These are phyloP conservation scores for Amblyornis subalaris DNA, from an alignment of 2,113 vertebrate genomes.

Conservation along the genomic window DNA sequence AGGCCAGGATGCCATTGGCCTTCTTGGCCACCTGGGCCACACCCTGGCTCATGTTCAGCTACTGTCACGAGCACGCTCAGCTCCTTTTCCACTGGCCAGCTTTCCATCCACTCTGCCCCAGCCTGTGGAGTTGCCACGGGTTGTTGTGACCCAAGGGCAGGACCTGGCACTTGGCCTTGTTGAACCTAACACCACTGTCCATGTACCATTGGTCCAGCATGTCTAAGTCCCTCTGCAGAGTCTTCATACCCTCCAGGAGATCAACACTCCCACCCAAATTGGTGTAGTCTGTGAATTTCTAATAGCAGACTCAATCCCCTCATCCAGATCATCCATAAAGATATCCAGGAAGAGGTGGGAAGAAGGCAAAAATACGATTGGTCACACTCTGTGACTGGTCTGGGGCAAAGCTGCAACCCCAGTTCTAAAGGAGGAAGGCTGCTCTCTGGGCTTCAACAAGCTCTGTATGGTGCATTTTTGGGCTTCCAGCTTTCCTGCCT, in stretches of 20 bases:
- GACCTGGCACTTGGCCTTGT: rapidly evolving
- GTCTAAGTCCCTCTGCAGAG: background rate
- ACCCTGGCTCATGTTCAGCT: background rate
- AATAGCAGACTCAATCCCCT: background rate
- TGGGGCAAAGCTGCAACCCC: background rate
- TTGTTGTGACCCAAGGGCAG: background rate
- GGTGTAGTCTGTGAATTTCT: background rate
- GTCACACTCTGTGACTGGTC: too few species aligned
- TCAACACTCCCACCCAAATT: rapidly evolving
- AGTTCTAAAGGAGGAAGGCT: background rate
- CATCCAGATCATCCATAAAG: background rate
- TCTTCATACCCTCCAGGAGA: background rate
- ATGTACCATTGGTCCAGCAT: background rate
- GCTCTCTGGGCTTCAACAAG: background rate
- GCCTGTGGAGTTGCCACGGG: background rate
- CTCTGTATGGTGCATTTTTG: rapidly evolving
- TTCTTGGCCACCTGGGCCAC: background rate
- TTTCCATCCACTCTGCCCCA: background rate
- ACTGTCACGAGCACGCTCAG: background rate
- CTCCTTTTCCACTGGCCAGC: background rate
- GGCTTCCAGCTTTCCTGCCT: background rate
- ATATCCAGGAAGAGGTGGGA: background rate
- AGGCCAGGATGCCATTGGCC: background rate
- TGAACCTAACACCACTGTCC: background rate
- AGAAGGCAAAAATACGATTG: background rate